A percentile compares a stretch with the other conserved stretches of the same genome.
Conservation (phyloP, 2,797 vertebrate genomes). For the Helarctos malayanus region DNA sequence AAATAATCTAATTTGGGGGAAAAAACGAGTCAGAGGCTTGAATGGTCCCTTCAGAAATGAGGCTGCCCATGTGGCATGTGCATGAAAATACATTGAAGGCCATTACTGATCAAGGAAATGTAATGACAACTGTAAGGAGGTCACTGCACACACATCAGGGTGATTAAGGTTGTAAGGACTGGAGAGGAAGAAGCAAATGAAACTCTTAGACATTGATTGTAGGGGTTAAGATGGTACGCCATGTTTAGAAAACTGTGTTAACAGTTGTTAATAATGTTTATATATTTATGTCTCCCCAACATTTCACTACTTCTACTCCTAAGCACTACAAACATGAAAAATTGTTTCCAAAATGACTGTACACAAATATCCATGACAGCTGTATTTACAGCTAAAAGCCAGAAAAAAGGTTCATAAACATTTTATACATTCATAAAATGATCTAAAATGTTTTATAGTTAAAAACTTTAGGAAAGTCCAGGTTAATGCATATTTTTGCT, state of each 20-base stretch:
- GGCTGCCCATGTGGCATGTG: no score
- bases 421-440: neutral
- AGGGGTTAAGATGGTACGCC: neutral
- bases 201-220: no score
- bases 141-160: no score
- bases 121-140: neutral
- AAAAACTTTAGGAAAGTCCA: neutral
- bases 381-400: neutral
- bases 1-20: neutral
- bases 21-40: neutral
- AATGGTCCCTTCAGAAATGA: neutral
- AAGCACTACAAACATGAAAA: neutral
- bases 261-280: neutral
- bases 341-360: neutral
- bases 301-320: neutral
- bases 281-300: fast-evolving
- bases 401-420: neutral
- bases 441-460: neutral
- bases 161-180: neutral
- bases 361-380: neutral
- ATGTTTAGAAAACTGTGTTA: neutral
- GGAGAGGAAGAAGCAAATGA: neutral
- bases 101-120: neutral
- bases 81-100: neutral
- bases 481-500: neutral